Evolutionary conservation across 2,888 invertebrate genomes (phyloP).

Genomic region (Diadromus collaris): DNA sequence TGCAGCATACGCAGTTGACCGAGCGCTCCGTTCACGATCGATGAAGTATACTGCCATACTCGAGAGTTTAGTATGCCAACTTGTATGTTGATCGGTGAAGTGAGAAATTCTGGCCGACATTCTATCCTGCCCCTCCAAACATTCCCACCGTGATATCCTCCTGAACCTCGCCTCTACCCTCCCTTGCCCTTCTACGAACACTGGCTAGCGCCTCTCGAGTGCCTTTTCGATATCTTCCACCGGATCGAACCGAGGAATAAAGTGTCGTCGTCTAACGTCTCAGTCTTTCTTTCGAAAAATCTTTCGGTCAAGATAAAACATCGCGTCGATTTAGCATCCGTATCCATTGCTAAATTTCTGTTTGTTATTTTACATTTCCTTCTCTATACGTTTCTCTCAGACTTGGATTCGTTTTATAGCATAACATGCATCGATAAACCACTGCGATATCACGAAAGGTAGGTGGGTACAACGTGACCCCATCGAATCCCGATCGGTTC

Average conservation of each 20-base stretch:
- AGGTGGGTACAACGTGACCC: background rate
- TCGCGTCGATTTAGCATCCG: conserved; percentile 17
- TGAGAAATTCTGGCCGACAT: conserved; percentile 39
- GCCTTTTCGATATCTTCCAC: conserved; percentile 42
- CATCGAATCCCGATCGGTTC: background rate
- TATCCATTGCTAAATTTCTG: conserved; percentile 10
- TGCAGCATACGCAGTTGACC: background rate
- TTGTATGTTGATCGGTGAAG: conserved; percentile 34
- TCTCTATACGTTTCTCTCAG: too few species aligned
- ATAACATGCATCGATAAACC: background rate
- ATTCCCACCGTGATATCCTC: conserved; percentile 29
- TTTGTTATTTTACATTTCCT: conserved; percentile 1
- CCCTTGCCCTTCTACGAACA: conserved; percentile 10
- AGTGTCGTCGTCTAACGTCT: conserved; percentile 31
- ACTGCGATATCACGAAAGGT: background rate
- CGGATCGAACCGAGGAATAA: conserved; percentile 30
- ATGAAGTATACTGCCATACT: conserved; percentile 4
- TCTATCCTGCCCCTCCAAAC: conserved; percentile 33
- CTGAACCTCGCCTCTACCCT: conserved; percentile 5
- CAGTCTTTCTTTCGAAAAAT: conserved; percentile 22
- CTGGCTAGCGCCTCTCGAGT: conserved; percentile 33
- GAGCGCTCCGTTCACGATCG: conserved; percentile 1
- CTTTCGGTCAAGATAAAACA: conserved; percentile 33
- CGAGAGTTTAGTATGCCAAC: conserved; percentile 12
- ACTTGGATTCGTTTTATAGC: too few species aligned